Base-by-base conservation (phyloP, 2,888 invertebrate species). In the Epistrophe eligans region DNA sequence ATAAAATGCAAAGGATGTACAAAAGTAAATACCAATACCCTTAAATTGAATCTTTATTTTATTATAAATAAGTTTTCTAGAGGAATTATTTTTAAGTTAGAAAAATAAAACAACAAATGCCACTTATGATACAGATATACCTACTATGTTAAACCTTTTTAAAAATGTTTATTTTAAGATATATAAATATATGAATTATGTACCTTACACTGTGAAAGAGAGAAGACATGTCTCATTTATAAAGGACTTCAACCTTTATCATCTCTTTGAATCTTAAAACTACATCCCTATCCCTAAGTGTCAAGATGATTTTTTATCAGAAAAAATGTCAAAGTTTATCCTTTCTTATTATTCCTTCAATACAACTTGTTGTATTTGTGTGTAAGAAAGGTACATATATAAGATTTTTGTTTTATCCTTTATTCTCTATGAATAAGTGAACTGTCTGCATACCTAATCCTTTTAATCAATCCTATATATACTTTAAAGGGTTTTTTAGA, bases 1-100 rank as follows among this genome's bases (percentile, higher is more conserved):
- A 28, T 28, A 28, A 32, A 32, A 35, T 66, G 62, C 43, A 50
- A 79, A 40, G 38, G 57, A 66, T 62, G 40, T 43, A 28, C 43
- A 35, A 55, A 71, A 45, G 8, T 43, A 19, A 40, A 40, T n/a
- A n/a, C 15, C 9, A 15, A 40, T 62, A 62, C 17, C 6, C 32
- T 32, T 32, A 7, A 38, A 19, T 60, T 15, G 40, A 40, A 0
- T 40, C 35, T 62, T 48, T 64, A 6, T 13, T 50, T 52, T 28
- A 52, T n/a, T 57, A 17, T 32, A 40, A 38, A 40, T 60, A 35
- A 60, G 5, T 60, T 60, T 7, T 60, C 8, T 60, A 19, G 17
- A 15, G 17, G 13, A 19, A 60, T 60, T 45, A 43, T 45, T 6
- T 28, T 24, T 32, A 13, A n/a, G 10, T n/a, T 4, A 10, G 8